Percentiles rank a stretch among this genome's conserved stretches.
Conservation (phyloP, 2,113 vertebrate species). For the Sinocyclocheilus grahami region DNA sequence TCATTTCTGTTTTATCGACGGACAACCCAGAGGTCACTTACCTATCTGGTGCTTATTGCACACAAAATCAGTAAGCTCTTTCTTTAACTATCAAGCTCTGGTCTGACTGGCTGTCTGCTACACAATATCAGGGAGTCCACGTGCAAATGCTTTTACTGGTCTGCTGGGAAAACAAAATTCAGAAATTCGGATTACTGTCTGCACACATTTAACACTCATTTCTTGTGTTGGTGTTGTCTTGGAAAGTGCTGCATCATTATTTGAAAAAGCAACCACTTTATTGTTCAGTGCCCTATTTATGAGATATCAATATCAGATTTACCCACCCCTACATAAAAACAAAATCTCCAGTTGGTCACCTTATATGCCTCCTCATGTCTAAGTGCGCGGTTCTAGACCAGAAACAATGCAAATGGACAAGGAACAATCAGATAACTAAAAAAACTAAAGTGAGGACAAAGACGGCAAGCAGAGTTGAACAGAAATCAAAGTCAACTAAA, state of each 20-base stretch:
- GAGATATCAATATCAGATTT: background rate
- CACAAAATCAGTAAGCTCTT: background rate
- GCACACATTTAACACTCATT: no score
- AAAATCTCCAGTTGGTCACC: background rate
- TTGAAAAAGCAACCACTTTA: background rate
- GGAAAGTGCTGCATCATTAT: background rate
- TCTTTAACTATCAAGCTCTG: background rate
- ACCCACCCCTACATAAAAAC: background rate
- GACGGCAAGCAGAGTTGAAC: constrained; percentile 40
- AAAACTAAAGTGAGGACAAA: background rate
- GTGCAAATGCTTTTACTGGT: background rate
- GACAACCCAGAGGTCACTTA: background rate
- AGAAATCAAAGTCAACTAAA: constrained; percentile 50
- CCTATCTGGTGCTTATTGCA: background rate
- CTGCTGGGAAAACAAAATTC: background rate
- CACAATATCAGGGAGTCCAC: background rate
- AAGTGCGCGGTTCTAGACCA: background rate
- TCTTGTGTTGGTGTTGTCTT: background rate
- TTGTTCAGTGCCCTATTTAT: background rate
- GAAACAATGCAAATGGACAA: background rate
- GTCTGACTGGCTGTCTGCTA: background rate
- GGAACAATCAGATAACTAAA: background rate
- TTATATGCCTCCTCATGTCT: background rate
- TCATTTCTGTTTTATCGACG: background rate
- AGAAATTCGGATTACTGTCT: no score